Evolutionary conservation across 2,888 invertebrate species (phyloP), one percentile per base, ranked within the genome.

Genomic region (Apodemia zela): DNA sequence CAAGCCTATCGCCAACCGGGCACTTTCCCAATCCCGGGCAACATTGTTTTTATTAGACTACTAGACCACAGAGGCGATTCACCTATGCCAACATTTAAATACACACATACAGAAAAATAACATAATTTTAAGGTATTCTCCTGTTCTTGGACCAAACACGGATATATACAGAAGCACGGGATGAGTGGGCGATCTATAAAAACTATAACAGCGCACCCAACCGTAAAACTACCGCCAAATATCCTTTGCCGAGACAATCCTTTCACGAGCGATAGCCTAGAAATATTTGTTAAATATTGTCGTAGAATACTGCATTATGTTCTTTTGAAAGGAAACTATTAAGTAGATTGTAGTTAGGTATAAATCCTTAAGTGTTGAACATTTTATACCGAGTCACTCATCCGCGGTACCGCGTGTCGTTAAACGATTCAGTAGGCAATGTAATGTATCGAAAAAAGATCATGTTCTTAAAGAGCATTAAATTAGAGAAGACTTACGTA

Each of bases 251-350:
- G 75, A 72, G 73, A 72, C 80, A 83, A 84, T 78, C 85, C 87
- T 86, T 89, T 89, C 78, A 82, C 75, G 78, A 81, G 84, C 82
- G 85, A 77, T 73, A 85, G 84, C 80, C 79, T 85, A 82, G 79
- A 82, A 86, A 81, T 75, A 74, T 79, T 78, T 81, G 81, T 80
- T 81, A 83, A 89, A 89, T 89, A 85, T 89, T 89, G 84, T 86
- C 83, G 21, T 76, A 75, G 79, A 77, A 73, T 75, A 68, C 67
- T 67, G 78, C 78, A 82, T 82, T 82, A 74, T 76, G 65, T 75
- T 60, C 57, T 61, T n/a, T 65, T 64, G 62, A 79, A 74, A 76
- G 69, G 73, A 64, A 64, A 64, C 60, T 58, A 59, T 33, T 47
- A 63, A 63, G 62, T 61, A 58, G 45, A 62, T 61, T 59, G 64